Evolutionary conservation across 2,797 vertebrate genomes (phyloP).

Genomic region (Bradypodion ventrale): DNA sequence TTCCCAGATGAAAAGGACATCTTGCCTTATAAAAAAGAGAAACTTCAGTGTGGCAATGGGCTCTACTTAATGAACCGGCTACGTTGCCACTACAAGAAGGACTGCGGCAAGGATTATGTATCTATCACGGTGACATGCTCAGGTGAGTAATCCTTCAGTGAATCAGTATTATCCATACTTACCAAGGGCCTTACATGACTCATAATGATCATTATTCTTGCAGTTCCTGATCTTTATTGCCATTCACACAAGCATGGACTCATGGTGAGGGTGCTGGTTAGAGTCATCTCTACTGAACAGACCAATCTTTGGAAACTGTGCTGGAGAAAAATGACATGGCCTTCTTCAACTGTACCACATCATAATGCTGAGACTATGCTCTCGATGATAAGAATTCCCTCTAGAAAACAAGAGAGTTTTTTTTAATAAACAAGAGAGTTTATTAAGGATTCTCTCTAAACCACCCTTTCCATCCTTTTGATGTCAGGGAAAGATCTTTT

Average conservation of each 20-base stretch:
- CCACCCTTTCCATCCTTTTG: not conserved
- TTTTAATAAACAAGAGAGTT: not conserved
- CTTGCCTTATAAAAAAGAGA: conserved; percentile 69
- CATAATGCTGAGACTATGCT: not conserved
- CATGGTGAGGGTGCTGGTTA: not conserved
- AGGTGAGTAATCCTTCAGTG: conserved; percentile 76
- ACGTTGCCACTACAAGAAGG: conserved; percentile 79
- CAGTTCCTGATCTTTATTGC: not conserved
- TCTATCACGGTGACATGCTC: conserved; percentile 90
- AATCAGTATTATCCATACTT: not conserved
- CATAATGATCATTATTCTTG: too few species aligned
- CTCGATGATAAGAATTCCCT: not conserved
- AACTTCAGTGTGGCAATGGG: conserved; percentile 71
- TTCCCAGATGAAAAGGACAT: conserved; percentile 70
- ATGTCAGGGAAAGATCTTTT: too few species aligned
- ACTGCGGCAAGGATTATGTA: conserved; percentile 83
- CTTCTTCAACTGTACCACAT: not conserved
- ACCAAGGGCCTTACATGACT: not conserved
- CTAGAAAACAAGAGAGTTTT: not conserved
- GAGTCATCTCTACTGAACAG: not conserved
- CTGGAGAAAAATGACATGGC: not conserved
- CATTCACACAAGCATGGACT: not conserved
- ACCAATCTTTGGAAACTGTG: not conserved
- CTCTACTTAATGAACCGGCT: conserved; percentile 77
- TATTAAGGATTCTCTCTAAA: not conserved